These are phyloP conservation scores for Papilio aristodemus DNA, from an alignment of 1,140 invertebrate genomes.

Conservation along the genomic window DNA sequence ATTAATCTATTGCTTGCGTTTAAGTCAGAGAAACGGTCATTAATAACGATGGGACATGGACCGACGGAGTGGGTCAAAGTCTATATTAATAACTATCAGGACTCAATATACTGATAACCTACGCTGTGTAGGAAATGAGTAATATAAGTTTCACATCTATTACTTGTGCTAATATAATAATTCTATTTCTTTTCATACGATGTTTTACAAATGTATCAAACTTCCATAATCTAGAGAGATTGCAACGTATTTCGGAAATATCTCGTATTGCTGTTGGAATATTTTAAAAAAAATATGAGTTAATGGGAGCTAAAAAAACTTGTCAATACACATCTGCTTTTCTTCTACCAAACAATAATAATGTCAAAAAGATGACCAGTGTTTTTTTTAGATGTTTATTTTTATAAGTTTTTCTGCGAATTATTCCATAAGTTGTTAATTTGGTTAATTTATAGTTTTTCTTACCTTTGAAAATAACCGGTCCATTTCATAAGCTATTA, in stretches of 20 bases:
- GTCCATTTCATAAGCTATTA: background rate
- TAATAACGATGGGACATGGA: conserved; percentile 57
- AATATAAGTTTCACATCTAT: background rate
- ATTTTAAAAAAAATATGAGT: too few relatives aligned
- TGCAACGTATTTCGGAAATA: too few relatives aligned
- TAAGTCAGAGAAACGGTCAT: conserved; percentile 51
- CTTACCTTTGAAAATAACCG: conserved; percentile 3
- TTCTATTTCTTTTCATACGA: background rate
- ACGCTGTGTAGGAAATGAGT: background rate
- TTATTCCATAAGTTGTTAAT: background rate
- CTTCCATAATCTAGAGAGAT: too few relatives aligned
- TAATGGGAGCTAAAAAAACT: too few relatives aligned
- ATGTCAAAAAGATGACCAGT: background rate
- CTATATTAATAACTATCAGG: conserved; percentile 30
- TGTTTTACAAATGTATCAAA: too few relatives aligned
- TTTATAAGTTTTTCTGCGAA: too few relatives aligned
- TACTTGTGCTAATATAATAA: background rate
- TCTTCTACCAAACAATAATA: too few relatives aligned
- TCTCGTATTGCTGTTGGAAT: too few relatives aligned
- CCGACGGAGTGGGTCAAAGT: conserved; percentile 30
- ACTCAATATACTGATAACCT: background rate
- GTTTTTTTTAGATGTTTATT: too few relatives aligned
- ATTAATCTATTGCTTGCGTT: conserved; percentile 69
- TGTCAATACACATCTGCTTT: too few relatives aligned
- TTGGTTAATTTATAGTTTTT: conserved; percentile 1